Base-by-base conservation (phyloP, 1,140 invertebrate species). In the Tetramorium alpestre region DNA sequence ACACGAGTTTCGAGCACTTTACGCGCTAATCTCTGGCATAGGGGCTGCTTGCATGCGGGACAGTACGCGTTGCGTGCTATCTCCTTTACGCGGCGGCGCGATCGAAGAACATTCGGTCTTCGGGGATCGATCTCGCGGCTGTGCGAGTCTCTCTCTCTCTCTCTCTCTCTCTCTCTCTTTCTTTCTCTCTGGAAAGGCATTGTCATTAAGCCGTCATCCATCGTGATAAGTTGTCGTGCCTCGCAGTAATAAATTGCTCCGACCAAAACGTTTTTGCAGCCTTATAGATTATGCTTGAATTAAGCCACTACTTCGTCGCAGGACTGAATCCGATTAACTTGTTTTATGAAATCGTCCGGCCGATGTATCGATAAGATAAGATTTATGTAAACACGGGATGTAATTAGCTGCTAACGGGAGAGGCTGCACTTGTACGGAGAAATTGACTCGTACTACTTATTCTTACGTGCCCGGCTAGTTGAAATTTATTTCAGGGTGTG, bases 1-100 rank as follows among this genome's bases (percentile, higher is more conserved):
- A 87, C 89, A 91, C 88, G 89, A 92, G 90, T 92, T 93, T 92
- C 80, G 69, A 93, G 88, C 86, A 91, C 86, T 92, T 93, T 91
- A 72, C 88, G 76, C 85, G 87, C 81, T 93, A 93, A 93, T 93
- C 90, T 91, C 89, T 85, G 77, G 38, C 62, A 64, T 85, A 81
- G 72, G 76, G 49, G 44, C 80, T 54, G 86, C 25, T 22, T 75
- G 10, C 73, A 69, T 18, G n/a, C 3, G n/a, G 18, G 67, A 22
- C 11, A 3, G 18, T 3, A 33, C 38, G 51, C 60, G 65, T 64
- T 22, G 67, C 54, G 54, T 22, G 38, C 62, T 49, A 75, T 69
- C 51, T 54, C 56, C 77, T 58, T 85, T 75, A 62, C 16, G n/a
- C 18, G 18, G 18, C 22, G 16, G 11, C 7, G 10, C 11, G 28